phyloP scores from a whole-genome alignment of 2,797 vertebrate genomes.

The Corythornis leucogaster region DNA sequence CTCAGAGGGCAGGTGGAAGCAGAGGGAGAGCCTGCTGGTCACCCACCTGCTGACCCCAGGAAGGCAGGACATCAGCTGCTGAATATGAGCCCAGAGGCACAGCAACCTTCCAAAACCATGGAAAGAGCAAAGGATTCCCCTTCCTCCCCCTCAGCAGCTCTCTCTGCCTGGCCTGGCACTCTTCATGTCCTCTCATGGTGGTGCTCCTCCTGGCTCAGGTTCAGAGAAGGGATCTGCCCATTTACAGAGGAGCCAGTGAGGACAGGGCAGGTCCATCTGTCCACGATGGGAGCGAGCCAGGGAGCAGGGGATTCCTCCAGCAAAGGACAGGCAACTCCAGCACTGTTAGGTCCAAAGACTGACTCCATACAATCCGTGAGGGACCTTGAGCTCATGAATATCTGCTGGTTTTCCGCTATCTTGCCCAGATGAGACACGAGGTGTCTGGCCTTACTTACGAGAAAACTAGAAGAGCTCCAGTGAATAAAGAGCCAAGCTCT shows the following conservation, averaged over 20 bases:
- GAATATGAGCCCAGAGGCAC: rapidly evolving
- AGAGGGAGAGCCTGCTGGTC: not conserved
- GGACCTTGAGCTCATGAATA: not conserved
- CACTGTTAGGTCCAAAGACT: not conserved
- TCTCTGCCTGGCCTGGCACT: not conserved
- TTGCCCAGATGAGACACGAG: not conserved
- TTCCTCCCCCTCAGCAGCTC: not conserved
- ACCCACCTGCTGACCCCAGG: not conserved
- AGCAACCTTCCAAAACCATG: rapidly evolving
- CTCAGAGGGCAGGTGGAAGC: not conserved
- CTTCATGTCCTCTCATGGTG: rapidly evolving
- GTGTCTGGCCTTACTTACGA: not conserved
- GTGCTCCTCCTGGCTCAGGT: not conserved
- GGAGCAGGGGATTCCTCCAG: not conserved
- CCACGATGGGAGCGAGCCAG: not conserved
- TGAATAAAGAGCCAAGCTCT: not conserved
- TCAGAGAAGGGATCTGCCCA: not conserved
- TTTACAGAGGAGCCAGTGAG: not conserved
- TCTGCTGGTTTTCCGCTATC: not conserved
- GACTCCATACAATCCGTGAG: not conserved
- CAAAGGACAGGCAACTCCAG: not conserved
- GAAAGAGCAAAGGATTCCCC: not conserved
- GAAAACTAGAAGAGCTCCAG: not conserved
- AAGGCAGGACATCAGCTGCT: not conserved
- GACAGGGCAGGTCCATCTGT: not conserved